Evolutionary conservation across 92 coral and sea anemone species (phyloP).

Genomic region (Palythoa heliodiscus): DNA sequence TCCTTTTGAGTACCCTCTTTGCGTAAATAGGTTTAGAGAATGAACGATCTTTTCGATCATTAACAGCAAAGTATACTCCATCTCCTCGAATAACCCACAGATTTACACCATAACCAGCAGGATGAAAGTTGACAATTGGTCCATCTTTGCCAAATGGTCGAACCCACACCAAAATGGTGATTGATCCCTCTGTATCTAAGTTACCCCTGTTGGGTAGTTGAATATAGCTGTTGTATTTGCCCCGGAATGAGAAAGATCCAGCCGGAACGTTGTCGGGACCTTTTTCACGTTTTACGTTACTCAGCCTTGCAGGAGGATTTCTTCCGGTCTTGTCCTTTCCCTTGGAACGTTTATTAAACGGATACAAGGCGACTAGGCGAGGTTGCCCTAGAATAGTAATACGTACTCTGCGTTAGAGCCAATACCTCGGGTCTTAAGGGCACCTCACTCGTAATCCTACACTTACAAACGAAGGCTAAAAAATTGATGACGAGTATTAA

Average conservation of each 20-base stretch:
- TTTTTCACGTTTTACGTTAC: constrained; percentile 7
- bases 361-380: constrained; percentile 80
- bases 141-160: constrained; percentile 30
- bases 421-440: not conserved
- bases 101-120: constrained; percentile 25
- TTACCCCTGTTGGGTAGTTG: constrained; percentile 70
- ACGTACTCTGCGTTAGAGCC: not conserved
- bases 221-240: constrained; percentile 59
- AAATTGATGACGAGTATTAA: no score
- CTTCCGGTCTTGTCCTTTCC: constrained; percentile 77
- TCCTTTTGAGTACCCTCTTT: not conserved
- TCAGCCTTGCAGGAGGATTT: constrained; percentile 24
- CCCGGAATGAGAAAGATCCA: constrained; percentile 15
- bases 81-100: constrained; percentile 14
- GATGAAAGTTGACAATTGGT: constrained; percentile 41
- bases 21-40: not conserved
- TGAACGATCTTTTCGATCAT: not conserved
- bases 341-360: constrained; percentile 65
- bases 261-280: constrained; percentile 27
- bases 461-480: no score
- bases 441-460: no score
- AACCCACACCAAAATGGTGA: constrained; percentile 35
- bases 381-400: constrained; percentile 56
- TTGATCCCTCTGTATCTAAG: constrained; percentile 62
- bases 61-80: constrained; percentile 16